A percentile compares a stretch with the other conserved stretches of the same genome.
Conservation (phyloP, 2,888 invertebrate genomes). For the Drosophila acutilabella region DNA sequence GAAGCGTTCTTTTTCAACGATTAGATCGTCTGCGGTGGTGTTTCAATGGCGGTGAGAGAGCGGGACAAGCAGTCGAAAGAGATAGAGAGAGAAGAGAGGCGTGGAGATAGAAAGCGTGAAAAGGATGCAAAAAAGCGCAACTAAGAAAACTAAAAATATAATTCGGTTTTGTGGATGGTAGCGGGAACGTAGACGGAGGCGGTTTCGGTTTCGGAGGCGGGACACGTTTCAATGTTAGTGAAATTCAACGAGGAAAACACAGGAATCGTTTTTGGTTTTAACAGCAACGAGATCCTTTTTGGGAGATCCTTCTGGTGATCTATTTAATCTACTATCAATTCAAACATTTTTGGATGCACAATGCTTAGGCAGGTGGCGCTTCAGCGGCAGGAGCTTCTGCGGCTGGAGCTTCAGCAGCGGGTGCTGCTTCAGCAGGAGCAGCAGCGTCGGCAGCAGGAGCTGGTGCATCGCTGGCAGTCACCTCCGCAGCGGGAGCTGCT, state of each 20-base stretch:
- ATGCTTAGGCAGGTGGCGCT: slow-evolving; percentile 46
- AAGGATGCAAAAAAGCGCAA: slow-evolving; percentile 51
- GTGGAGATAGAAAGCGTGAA: slow-evolving; percentile 63
- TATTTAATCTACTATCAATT: slow-evolving; percentile 44
- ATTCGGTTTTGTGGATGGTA: slow-evolving; percentile 15
- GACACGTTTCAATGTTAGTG: slow-evolving; percentile 38
- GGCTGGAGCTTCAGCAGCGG: slow-evolving; percentile 42
- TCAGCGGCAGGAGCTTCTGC: slow-evolving; percentile 30
- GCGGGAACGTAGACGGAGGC: slow-evolving; percentile 21
- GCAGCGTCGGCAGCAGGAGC: slow-evolving; percentile 61
- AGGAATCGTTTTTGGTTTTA: slow-evolving; percentile 35
- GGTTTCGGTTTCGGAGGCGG: background rate
- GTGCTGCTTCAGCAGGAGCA: slow-evolving; percentile 49
- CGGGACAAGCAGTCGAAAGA: slow-evolving; percentile 52
- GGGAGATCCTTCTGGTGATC: slow-evolving; percentile 45
- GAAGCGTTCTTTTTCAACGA: slow-evolving; percentile 95
- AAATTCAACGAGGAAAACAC: slow-evolving; percentile 48
- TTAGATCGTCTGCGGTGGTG: slow-evolving; percentile 89
- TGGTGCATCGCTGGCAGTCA: slow-evolving; percentile 48
- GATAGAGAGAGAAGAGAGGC: slow-evolving; percentile 42
- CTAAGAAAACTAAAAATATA: slow-evolving; percentile 54
- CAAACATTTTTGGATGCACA: slow-evolving; percentile 27
- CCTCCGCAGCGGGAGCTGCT: slow-evolving; percentile 52
- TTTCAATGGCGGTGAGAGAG: slow-evolving; percentile 53
- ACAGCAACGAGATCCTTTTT: slow-evolving; percentile 63